Evolutionary conservation across 2,113 vertebrate species (phyloP).

Genomic region (Nycticorax nycticorax): DNA sequence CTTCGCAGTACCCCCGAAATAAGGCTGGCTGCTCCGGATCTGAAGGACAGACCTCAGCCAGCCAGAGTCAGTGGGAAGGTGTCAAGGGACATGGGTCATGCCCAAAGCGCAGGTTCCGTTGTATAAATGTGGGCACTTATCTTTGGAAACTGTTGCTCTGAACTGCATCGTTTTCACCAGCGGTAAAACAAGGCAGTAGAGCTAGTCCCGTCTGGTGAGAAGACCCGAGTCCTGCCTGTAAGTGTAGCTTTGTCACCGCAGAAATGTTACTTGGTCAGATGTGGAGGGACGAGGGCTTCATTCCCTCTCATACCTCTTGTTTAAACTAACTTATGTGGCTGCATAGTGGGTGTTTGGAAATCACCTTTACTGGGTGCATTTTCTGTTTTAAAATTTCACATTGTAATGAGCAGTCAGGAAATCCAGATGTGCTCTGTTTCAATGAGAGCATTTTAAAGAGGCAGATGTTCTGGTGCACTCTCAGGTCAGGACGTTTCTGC

Average conservation of each 20-base stretch:
- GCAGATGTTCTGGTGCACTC: neutral
- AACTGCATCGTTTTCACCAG: neutral
- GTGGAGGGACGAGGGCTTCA: neutral
- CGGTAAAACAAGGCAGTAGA: neutral
- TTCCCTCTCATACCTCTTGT: neutral
- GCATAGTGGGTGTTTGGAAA: neutral
- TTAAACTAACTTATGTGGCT: neutral
- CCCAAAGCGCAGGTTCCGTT: neutral
- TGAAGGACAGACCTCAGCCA: neutral
- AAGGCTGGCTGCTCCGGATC: neutral
- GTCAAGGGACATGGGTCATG: neutral
- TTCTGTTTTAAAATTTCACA: neutral
- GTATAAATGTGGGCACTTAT: neutral
- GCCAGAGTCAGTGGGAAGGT: neutral
- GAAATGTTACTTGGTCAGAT: neutral
- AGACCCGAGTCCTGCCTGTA: rapidly evolving
- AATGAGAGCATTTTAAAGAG: constrained; percentile 15
- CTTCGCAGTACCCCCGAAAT: neutral
- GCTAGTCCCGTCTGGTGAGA: neutral
- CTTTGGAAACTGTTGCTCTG: neutral
- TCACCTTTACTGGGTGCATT: neutral
- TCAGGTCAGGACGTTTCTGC: constrained; percentile 12
- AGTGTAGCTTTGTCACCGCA: neutral
- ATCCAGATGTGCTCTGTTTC: constrained; percentile 53
- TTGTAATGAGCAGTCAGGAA: constrained; percentile 36